Conservation (phyloP, 2,797 vertebrate genomes). For the Pagetopsis macropterus region DNA sequence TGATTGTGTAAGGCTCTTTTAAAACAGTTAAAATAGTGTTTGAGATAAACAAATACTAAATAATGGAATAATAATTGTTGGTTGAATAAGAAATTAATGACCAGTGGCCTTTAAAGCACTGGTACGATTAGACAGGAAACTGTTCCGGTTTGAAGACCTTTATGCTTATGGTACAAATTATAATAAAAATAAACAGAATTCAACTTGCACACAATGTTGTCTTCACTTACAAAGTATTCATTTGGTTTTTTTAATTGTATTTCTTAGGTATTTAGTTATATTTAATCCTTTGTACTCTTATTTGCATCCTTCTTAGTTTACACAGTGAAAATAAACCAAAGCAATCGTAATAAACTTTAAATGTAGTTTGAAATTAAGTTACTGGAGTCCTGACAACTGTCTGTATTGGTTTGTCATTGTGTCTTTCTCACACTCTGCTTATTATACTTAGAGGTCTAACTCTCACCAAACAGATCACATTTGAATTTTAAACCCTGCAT, state of each 20-base stretch:
- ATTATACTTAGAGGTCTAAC: too few relatives aligned
- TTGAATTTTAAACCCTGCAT: background rate
- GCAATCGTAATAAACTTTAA: background rate
- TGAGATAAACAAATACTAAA: background rate
- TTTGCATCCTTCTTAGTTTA: background rate
- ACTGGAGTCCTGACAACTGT: background rate
- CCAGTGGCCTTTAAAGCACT: slow-evolving; percentile 15
- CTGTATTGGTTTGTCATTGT: background rate
- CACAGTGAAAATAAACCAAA: background rate
- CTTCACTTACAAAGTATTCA: too few relatives aligned
- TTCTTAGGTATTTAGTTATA: background rate
- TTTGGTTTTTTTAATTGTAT: background rate
- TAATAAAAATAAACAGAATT: background rate
- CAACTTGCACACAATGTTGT: background rate
- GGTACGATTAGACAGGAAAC: background rate
- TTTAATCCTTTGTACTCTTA: background rate
- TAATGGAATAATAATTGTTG: background rate
- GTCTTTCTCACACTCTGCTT: background rate
- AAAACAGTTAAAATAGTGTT: background rate
- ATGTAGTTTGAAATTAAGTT: background rate
- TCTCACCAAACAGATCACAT: too few relatives aligned
- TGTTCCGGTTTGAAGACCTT: background rate
- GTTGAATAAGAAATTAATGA: background rate
- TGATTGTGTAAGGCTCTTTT: slow-evolving; percentile 10
- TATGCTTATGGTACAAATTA: background rate